Evolutionary conservation across 2,797 vertebrate species (phyloP).

Genomic region (Tragelaphus oryx): DNA sequence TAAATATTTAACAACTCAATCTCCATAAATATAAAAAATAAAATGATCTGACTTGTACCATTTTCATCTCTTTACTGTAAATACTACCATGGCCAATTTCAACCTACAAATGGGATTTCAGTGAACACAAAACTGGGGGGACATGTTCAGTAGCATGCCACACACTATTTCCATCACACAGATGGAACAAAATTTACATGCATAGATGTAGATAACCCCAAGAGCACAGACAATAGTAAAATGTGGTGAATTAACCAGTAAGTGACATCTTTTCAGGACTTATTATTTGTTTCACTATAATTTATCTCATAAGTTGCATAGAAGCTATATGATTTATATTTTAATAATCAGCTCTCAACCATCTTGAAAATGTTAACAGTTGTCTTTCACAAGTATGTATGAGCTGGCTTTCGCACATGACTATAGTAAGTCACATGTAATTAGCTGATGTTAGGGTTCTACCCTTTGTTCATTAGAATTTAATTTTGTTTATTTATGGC

Average conservation of each 20-base stretch:
- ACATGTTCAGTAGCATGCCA: not conserved
- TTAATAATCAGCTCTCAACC: not conserved
- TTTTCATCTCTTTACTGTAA: not conserved
- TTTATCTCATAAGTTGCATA: not conserved
- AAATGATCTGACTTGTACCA: not conserved
- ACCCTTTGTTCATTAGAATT: not conserved
- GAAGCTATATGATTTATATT: not conserved
- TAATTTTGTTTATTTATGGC: conserved; percentile 29
- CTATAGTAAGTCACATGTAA: not conserved
- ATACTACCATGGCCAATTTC: not conserved
- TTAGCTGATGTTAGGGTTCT: not conserved
- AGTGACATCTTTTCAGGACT: not conserved
- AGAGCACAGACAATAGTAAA: not conserved
- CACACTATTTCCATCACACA: not conserved
- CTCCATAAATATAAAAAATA: not conserved
- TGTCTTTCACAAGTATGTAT: not conserved
- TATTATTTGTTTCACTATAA: not conserved
- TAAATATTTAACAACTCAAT: not conserved
- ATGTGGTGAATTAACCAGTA: not conserved
- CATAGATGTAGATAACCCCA: not conserved
- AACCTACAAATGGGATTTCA: not conserved
- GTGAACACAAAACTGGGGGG: not conserved
- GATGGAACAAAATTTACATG: not conserved
- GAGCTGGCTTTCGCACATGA: not conserved
- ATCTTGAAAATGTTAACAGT: not conserved